Percentiles rank a stretch among this genome's conserved stretches.
Evolutionary conservation across 2,113 vertebrate genomes (phyloP).

Genomic region (Lagopus leucura): DNA sequence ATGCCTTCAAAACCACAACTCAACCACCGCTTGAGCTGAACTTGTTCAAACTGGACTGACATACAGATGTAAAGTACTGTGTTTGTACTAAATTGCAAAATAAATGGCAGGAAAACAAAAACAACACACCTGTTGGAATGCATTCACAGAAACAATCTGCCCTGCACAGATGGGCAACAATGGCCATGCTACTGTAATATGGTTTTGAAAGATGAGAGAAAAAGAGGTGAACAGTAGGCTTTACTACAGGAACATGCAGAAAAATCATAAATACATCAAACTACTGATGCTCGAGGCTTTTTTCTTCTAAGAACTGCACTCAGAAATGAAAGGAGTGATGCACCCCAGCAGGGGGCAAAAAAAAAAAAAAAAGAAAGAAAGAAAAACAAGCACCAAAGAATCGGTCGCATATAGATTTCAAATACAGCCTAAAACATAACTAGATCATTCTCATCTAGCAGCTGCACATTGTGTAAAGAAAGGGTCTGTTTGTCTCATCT

Average conservation of each 20-base stretch:
- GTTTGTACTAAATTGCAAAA: constrained; percentile 19
- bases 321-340: neutral
- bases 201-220: neutral
- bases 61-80: constrained; percentile 36
- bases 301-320: neutral
- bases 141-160: neutral
- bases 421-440: neutral
- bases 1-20: constrained; percentile 57
- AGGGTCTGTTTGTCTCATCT: neutral
- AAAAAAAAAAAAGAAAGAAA: fast-evolving
- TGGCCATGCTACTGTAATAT: fast-evolving
- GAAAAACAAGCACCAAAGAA: neutral
- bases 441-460: neutral
- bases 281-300: neutral
- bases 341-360: fast-evolving
- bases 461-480: neutral
- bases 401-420: neutral
- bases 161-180: neutral
- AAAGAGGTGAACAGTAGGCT: neutral
- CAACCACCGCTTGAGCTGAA: constrained; percentile 66
- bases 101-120: constrained; percentile 22
- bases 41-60: constrained; percentile 65
- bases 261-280: neutral
- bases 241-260: neutral
- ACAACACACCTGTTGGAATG: constrained; percentile 44